Evolutionary conservation across 2,888 invertebrate genomes (phyloP), one percentile per base, ranked within the genome.

Genomic region (Chloroclystis v-ata): DNA sequence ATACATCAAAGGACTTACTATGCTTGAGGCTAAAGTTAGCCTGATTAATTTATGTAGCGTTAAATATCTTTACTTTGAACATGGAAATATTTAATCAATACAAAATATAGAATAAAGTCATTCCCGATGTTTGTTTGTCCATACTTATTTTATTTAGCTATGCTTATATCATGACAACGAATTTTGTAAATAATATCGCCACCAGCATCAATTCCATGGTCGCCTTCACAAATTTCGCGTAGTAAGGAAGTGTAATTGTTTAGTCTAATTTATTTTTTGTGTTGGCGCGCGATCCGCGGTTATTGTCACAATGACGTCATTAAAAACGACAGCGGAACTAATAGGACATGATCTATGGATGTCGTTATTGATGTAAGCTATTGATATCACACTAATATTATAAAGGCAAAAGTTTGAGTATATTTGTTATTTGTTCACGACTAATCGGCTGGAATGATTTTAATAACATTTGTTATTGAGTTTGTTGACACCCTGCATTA

Each of bases 301-400:
- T 47, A 49, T 52, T 43, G 57, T 35, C 49, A 39, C 46, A 9
- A 43, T 56, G 43, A 56, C 48, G 48, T 54, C 50, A 52, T 52
- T 33, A 11, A 29, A 55, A 48, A 51, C 44, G 37, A 42, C 52
- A 41, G 40, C 37, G 49, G 52, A 52, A 52, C 48, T 45, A 47
- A 49, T 46, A n/a, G 41, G 28, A 37, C 37, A 45, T 43, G 43
- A 43, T 47, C 30, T 37, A 45, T 41, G 39, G 46, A 46, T 46
- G 45, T 46, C 46, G 11, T 4, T 6, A 10, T 33, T 13, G 20
- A 4, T 20, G 20, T n/a, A n/a, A n/a, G n/a, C n/a, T n/a, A n/a
- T n/a, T n/a, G 20, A 20, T 20, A 20, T 20, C n/a, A n/a, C n/a
- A n/a, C n/a, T n/a, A 20, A 20, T 20, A 2, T 5, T 20, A 20